Evolutionary conservation across 2,797 vertebrate species (phyloP), one percentile per base, ranked within the genome.

Genomic region (Tokudaia muenninki): DNA sequence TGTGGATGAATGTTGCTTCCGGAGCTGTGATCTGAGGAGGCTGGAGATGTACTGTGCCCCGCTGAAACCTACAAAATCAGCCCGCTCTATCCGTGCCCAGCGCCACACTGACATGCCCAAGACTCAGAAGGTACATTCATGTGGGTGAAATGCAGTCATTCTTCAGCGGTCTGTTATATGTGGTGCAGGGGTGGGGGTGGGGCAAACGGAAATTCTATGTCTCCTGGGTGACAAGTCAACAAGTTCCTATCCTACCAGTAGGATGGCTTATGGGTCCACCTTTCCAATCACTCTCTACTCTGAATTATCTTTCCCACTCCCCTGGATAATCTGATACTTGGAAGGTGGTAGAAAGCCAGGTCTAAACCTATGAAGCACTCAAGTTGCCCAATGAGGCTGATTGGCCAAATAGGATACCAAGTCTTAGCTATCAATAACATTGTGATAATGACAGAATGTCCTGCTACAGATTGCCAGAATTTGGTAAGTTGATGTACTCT

Each of bases 31-130:
- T 98, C 99, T 99, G 98, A 99, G 99, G 96, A 99, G 99, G 98
- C 98, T 99, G 97, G 99, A 99, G 99, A 99, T 99, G 99, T 99
- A 99, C 97, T 99, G 99, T 55, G 99, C 99, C 17, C 99, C 99
- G 9, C 99, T 99, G 97, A 99, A 99, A 98, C 98, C 99, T 34
- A 98, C 99, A 91, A 99, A 99, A 98, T 98, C 99, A 0, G 99
- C 99, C 79, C 99, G 99, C 82, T 99, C 99, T 29, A 99, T 99
- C 98, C 99, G 99, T 78, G 99, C 99, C 80, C 99, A 99, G 98
- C 99, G 99, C 98, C 99, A 99, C 98, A 99, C 99, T 78, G 99
- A 99, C 97, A 97, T 99, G 98, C 99, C 99, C 95, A 99, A 99
- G 98, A 98, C 99, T 96, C 99, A 99, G 82, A 99, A 99, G 99